phyloP scores from a whole-genome alignment of 2,797 vertebrate genomes.

The Epinephelus malabaricus region DNA sequence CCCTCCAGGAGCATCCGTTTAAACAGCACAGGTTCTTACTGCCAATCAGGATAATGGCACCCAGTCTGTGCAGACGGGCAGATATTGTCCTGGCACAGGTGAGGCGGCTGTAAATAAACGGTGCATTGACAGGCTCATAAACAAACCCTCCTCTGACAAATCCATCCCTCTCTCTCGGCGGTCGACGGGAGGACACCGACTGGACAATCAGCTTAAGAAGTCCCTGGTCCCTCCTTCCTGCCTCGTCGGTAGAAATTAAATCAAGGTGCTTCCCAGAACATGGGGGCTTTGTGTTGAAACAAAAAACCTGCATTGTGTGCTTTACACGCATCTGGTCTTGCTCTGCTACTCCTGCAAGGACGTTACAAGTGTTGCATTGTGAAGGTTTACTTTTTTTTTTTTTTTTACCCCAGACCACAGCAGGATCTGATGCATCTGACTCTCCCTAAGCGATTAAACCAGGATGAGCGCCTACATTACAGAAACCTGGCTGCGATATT shows the following conservation, averaged over 20 bases:
- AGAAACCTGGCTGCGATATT: slow-evolving; percentile 63
- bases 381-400: slow-evolving; percentile 23
- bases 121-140: slow-evolving; percentile 75
- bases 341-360: slow-evolving; percentile 65
- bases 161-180: slow-evolving; percentile 42
- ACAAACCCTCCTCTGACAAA: slow-evolving; percentile 68
- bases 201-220: slow-evolving; percentile 85
- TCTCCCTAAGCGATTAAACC: slow-evolving; percentile 51
- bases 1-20: slow-evolving; percentile 7
- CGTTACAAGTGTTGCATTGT: slow-evolving; percentile 68
- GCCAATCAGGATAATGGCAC: slow-evolving; percentile 79
- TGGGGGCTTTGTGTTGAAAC: slow-evolving; percentile 58
- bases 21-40: slow-evolving; percentile 35
- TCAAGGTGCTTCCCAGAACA: slow-evolving; percentile 94
- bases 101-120: slow-evolving; percentile 79
- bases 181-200: slow-evolving; percentile 70
- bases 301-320: slow-evolving; percentile 63
- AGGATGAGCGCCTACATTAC: slow-evolving; percentile 52
- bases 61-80: slow-evolving; percentile 32
- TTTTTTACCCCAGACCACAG: slow-evolving; percentile 1
- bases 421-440: slow-evolving; percentile 59
- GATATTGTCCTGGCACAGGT: slow-evolving; percentile 82
- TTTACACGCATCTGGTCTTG: slow-evolving; percentile 66
- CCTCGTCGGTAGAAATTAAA: slow-evolving; percentile 88
- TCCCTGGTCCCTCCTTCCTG: slow-evolving; percentile 86